Conservation (phyloP, 2,888 invertebrate species). For the Agriopis aurantiaria region DNA sequence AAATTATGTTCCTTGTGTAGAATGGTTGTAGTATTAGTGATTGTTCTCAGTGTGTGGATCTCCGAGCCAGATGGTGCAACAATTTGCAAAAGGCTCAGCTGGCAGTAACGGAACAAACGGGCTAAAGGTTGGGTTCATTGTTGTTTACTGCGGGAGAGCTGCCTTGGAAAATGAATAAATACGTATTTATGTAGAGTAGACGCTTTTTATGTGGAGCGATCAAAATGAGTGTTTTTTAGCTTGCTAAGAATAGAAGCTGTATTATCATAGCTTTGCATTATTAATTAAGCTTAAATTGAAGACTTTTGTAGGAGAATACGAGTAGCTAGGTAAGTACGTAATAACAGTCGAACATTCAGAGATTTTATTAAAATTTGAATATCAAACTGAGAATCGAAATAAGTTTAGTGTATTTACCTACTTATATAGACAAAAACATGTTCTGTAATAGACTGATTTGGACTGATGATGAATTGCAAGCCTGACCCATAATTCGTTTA, state of each 20-base stretch:
- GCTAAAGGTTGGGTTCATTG: constrained; percentile 31
- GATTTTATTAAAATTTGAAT: too few relatives aligned
- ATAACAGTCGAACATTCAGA: too few relatives aligned
- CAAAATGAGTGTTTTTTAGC: background rate
- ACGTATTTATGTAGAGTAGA: constrained; percentile 12
- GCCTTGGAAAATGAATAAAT: constrained; percentile 24
- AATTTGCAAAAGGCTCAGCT: constrained; percentile 38
- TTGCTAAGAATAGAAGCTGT: too few relatives aligned
- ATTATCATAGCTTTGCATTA: too few relatives aligned
- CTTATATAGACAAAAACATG: too few relatives aligned
- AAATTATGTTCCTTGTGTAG: too few relatives aligned
- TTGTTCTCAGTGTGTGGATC: constrained; percentile 10
- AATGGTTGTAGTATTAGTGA: constrained; percentile 5
- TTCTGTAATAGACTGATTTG: background rate
- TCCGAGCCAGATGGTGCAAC: constrained; percentile 31
- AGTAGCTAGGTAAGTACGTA: too few relatives aligned
- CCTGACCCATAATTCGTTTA: background rate
- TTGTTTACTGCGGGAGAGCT: constrained; percentile 18
- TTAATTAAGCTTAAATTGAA: too few relatives aligned
- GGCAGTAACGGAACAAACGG: constrained; percentile 27
- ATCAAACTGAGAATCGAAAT: too few relatives aligned
- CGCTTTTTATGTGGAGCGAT: constrained; percentile 6
- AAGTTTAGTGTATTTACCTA: too few relatives aligned
- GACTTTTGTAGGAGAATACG: too few relatives aligned
- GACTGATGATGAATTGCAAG: too few relatives aligned